These are phyloP conservation scores for Coecobrya sp. DNA, from an alignment of 2,888 invertebrate species.

Conservation along the genomic window DNA sequence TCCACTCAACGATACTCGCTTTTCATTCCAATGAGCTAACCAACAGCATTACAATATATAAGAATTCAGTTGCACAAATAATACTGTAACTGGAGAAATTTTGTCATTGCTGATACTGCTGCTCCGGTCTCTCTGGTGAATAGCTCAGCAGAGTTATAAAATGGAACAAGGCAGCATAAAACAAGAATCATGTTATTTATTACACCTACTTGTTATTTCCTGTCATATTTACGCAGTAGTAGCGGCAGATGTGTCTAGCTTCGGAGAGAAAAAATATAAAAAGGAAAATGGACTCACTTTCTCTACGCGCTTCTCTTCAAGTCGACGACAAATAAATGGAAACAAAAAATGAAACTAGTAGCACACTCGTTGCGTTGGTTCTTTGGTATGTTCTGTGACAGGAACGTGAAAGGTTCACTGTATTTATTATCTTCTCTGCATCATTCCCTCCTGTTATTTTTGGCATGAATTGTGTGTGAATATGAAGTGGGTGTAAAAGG, in stretches of 20 bases:
- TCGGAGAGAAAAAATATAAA: neutral
- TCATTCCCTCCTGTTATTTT: neutral
- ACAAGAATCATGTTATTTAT: constrained; percentile 51
- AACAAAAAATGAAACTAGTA: neutral
- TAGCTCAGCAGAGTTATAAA: neutral
- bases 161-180: neutral
- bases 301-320: neutral
- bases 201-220: constrained; percentile 40
- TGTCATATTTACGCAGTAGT: constrained; percentile 9
- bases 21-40: constrained; percentile 1
- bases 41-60: neutral
- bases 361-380: constrained; percentile 8
- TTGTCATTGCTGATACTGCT: neutral
- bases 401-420: constrained; percentile 21
- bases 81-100: neutral
- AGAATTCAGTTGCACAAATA: constrained; percentile 22
- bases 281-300: constrained; percentile 26
- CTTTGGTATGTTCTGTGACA: neutral
- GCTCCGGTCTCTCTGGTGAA: neutral
- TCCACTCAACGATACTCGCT: neutral
- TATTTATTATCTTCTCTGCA: constrained; percentile 12
- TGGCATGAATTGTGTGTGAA: neutral
- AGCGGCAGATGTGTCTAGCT: neutral
- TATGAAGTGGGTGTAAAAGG: neutral
- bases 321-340: constrained; percentile 8